Conservation (phyloP, 1,140 invertebrate genomes). For the Agrilus planipennis region DNA sequence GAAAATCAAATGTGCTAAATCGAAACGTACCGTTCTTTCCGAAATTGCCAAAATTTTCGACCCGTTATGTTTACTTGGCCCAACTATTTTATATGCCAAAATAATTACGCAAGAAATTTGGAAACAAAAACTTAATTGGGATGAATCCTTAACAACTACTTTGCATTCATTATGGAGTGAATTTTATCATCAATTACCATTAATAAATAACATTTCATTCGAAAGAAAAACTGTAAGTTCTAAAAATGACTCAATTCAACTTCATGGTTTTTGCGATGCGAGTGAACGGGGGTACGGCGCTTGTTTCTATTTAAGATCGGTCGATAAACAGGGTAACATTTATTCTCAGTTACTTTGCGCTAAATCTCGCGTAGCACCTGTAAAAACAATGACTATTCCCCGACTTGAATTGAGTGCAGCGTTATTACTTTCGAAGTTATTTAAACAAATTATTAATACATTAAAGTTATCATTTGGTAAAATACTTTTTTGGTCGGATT, state of each 20-base stretch:
- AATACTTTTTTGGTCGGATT: no score
- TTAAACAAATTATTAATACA: no score
- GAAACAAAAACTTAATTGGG: constrained; percentile 18
- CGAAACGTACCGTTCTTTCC: constrained; percentile 20
- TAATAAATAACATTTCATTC: neutral
- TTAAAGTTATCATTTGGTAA: no score
- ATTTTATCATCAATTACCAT: neutral
- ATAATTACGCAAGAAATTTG: constrained; percentile 22
- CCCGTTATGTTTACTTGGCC: constrained; percentile 13
- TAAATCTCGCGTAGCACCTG: no score
- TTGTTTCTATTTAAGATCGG: neutral
- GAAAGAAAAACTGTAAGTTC: neutral
- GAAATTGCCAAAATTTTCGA: constrained; percentile 16
- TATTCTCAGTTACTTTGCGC: no score
- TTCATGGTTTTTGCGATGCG: constrained; percentile 1
- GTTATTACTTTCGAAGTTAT: no score
- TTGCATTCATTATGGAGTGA: neutral
- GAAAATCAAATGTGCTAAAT: neutral
- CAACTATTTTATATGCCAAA: constrained; percentile 21
- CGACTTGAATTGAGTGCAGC: no score
- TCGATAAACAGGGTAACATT: no score
- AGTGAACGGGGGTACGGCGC: neutral
- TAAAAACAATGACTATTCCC: no score
- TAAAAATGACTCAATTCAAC: neutral
- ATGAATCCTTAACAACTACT: constrained; percentile 17